Evolutionary conservation across 1,140 invertebrate species (phyloP).

Genomic region (Cyclina sinensis): DNA sequence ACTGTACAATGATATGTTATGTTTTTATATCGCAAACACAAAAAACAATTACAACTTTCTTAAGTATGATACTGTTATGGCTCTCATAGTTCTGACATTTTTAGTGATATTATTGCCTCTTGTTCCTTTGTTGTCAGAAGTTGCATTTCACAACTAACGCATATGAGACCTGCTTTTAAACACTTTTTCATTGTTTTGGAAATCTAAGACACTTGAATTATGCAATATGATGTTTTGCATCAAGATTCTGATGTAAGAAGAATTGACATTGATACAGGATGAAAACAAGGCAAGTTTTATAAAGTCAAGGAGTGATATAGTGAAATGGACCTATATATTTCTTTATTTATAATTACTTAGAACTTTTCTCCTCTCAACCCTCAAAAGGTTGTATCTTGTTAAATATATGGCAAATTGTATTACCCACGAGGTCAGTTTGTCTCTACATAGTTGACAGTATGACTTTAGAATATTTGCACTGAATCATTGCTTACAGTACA

Average conservation of each 20-base stretch:
- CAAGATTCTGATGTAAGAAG: not conserved
- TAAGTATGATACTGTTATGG: too few species aligned
- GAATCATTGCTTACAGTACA: not conserved
- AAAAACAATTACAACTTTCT: too few species aligned
- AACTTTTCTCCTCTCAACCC: too few species aligned
- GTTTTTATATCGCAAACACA: too few species aligned
- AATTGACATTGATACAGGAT: not conserved
- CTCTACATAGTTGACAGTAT: not conserved
- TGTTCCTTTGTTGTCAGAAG: not conserved
- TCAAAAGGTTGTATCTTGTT: not conserved
- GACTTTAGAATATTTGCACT: not conserved
- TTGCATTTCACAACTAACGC: not conserved
- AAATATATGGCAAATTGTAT: not conserved
- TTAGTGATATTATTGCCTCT: not conserved
- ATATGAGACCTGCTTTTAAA: not conserved
- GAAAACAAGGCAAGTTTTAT: too few species aligned
- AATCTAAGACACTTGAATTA: slow-evolving; percentile 1
- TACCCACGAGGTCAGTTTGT: not conserved
- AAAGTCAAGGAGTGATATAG: too few species aligned
- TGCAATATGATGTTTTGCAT: not conserved
- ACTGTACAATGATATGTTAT: too few species aligned
- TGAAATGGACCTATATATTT: too few species aligned
- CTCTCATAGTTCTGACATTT: too few species aligned
- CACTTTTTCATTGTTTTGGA: not conserved
- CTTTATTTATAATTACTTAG: too few species aligned